Conservation (phyloP, 2,888 invertebrate species). For the Aphidius colemani region DNA sequence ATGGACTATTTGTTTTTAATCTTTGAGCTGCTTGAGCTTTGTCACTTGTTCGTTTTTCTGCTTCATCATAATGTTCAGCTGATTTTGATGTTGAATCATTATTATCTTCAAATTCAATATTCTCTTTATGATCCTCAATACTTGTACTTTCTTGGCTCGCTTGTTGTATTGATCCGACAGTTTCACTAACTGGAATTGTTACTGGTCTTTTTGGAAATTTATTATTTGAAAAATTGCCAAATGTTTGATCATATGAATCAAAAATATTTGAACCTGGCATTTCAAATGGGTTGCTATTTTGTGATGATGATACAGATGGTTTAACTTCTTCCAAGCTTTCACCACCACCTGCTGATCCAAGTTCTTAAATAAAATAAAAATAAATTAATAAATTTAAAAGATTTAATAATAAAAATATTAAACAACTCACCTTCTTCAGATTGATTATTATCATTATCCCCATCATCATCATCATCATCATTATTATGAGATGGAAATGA, state of each 20-base stretch:
- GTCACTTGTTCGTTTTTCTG: constrained; percentile 39
- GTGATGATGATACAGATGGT: not conserved
- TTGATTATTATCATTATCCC: constrained; percentile 31
- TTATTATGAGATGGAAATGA: constrained; percentile 38
- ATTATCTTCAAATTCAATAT: constrained; percentile 26
- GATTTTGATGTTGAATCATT: constrained; percentile 26
- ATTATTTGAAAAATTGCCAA: constrained; percentile 43
- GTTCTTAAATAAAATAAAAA: too few relatives aligned
- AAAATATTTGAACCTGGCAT: constrained; percentile 35
- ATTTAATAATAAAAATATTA: too few relatives aligned
- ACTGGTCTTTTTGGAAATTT: not conserved
- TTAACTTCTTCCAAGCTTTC: not conserved
- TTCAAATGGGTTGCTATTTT: constrained; percentile 24
- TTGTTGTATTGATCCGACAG: not conserved
- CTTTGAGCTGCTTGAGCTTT: constrained; percentile 35
- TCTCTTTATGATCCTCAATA: constrained; percentile 36
- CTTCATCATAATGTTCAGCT: constrained; percentile 35
- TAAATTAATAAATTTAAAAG: too few relatives aligned
- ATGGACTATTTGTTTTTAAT: constrained; percentile 27
- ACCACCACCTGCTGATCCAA: too few relatives aligned
- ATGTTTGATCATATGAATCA: constrained; percentile 43
- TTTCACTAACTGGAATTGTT: too few relatives aligned
- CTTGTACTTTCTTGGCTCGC: not conserved
- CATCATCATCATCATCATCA: constrained; percentile 36
- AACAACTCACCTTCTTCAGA: constrained; percentile 27